Conservation (phyloP, 2,888 invertebrate genomes). For the Megalurothrips usitatus region DNA sequence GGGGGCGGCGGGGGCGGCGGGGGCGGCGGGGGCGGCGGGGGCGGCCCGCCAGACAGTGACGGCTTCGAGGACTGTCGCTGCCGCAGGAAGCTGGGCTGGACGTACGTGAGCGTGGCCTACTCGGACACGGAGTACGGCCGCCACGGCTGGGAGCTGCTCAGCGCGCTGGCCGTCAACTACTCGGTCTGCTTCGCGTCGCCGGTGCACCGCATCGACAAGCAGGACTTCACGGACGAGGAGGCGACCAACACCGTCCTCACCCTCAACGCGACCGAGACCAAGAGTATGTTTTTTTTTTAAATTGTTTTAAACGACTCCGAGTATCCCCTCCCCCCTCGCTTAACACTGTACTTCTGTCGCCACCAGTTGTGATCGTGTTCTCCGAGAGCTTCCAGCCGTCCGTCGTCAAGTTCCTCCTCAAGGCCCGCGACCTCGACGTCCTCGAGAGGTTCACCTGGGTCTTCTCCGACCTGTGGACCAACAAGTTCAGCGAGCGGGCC, state of each 20-base stretch:
- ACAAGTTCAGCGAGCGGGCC: slow-evolving; percentile 8
- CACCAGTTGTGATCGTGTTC: slow-evolving; percentile 51
- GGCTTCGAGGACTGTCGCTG: neutral
- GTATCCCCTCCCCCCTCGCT: neutral
- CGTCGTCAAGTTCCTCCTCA: slow-evolving; percentile 48
- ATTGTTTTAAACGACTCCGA: too few relatives aligned
- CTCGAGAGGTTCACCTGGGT: slow-evolving; percentile 50
- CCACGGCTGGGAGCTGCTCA: slow-evolving; percentile 51
- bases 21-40: neutral
- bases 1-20: neutral
- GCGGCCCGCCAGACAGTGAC: neutral
- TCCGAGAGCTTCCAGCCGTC: slow-evolving; percentile 46
- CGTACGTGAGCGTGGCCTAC: slow-evolving; percentile 53
- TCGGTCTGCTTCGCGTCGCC: slow-evolving; percentile 53
- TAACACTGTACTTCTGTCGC: neutral
- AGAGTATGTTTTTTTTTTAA: slow-evolving; percentile 46
- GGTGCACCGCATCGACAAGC: slow-evolving; percentile 47
- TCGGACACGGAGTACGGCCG: slow-evolving; percentile 55
- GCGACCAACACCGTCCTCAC: slow-evolving; percentile 49
- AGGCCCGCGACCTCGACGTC: slow-evolving; percentile 45
- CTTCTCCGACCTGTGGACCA: slow-evolving; percentile 53
- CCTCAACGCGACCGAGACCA: slow-evolving; percentile 48
- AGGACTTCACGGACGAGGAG: slow-evolving; percentile 45
- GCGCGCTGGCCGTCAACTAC: slow-evolving; percentile 45
- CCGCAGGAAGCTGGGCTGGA: slow-evolving; percentile 51